Conservation (phyloP, 2,113 vertebrate species). For the Lasiurus cinereus region DNA sequence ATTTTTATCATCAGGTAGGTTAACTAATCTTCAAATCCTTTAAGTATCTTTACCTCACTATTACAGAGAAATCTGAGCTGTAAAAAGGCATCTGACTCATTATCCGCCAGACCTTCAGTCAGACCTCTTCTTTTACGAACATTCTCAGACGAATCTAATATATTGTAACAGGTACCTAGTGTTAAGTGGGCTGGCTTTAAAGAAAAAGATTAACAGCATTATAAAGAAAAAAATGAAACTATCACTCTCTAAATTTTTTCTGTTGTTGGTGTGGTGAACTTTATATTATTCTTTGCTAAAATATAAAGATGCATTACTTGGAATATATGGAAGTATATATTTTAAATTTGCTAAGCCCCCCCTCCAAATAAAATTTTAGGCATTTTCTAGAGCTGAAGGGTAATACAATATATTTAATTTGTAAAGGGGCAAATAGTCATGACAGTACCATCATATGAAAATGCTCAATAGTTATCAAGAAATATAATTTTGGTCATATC, state of each 20-base stretch:
- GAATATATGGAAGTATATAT: constrained; percentile 73
- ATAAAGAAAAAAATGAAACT: constrained; percentile 85
- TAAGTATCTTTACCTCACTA: constrained; percentile 90
- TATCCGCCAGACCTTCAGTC: constrained; percentile 93
- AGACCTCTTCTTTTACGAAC: constrained; percentile 99
- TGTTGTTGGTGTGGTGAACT: constrained; percentile 85
- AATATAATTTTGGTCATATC: background rate
- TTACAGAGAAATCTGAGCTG: constrained; percentile 94
- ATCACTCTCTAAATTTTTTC: constrained; percentile 84
- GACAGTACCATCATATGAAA: background rate
- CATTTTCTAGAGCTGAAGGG: background rate
- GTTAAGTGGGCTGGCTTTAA: constrained; percentile 85
- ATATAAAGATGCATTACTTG: constrained; percentile 87
- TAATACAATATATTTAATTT: constrained; percentile 33
- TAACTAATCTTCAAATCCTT: constrained; percentile 72
- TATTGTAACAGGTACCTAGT: constrained; percentile 97
- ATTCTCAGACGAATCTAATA: constrained; percentile 98
- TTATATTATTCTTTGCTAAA: constrained; percentile 81
- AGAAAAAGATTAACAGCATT: constrained; percentile 86
- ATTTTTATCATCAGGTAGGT: constrained; percentile 62
- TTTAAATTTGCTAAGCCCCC: background rate
- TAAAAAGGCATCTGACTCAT: constrained; percentile 89
- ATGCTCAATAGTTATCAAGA: background rate
- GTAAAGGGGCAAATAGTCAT: background rate
- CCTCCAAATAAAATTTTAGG: background rate